Base-by-base conservation (phyloP, 2,113 vertebrate species). In the Mus spicilegus region DNA sequence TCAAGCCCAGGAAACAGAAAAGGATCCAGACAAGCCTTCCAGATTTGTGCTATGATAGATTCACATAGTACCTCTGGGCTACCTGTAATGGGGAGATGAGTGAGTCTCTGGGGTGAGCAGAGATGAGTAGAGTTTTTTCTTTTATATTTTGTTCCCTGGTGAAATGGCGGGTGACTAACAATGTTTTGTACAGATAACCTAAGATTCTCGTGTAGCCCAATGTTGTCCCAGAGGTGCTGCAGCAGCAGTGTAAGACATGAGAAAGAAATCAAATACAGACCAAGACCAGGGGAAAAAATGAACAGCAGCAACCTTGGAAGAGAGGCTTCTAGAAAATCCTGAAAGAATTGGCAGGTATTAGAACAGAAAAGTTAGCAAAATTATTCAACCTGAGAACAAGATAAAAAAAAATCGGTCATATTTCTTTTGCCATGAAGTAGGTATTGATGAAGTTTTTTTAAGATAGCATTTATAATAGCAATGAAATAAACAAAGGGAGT, bases 341-440 rank as follows among this genome's bases (percentile, higher is more conserved):
- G 12, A 90, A 67, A 63, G 33, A 89, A 63, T 51, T 30, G 88
- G 19, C 22, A 78, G 72, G 51, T 89, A 81, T 94, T 72, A 49
- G 20, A 70, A 70, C 20, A 76, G 63, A 82, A 96, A 93, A 61
- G 24, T 17, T 46, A 76, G 42, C 16, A 81, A 93, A 88, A 54
- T 61, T 77, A 84, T 22, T 82, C 72, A 36, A 69, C 20, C 14
- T 13, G 46, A 80, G 19, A 94, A 56, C n/a, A 86, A 89, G 46
- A n/a, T 67, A 51, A 90, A 90, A 91, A 91, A 94, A 88, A 89
- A 65, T 75, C 17, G 63, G n/a, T 86, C 91, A 46, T 92, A 88
- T 94, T 89, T 84, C 86, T 81, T 85, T 88, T 78, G 49, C 14
- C 22, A 51, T 85, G 70, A 92, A 90, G 42, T 69, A 75, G 24